These are phyloP conservation scores for Ciconia boyciana DNA, from an alignment of 2,113 vertebrate genomes.

Conservation along the genomic window DNA sequence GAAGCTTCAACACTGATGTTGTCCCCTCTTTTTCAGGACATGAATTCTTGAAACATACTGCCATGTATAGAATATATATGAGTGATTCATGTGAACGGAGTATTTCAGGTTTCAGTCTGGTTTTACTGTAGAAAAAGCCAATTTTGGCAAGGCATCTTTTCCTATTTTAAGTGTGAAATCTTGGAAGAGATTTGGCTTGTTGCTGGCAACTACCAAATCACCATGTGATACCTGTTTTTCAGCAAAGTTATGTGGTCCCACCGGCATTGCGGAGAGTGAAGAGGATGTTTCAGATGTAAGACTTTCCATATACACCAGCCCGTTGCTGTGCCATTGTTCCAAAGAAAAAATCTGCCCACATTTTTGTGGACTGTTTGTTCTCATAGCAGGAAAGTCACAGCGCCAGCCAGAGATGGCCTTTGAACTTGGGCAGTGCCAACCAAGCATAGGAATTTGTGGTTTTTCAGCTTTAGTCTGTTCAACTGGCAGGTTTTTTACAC, in stretches of 20 bases:
- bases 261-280: background rate
- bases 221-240: conserved; percentile 62
- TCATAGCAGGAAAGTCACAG: background rate
- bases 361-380: background rate
- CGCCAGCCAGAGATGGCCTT: background rate
- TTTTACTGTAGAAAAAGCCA: background rate
- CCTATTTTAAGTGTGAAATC: background rate
- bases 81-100: background rate
- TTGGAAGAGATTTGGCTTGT: background rate
- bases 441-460: background rate
- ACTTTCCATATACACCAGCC: conserved; percentile 6
- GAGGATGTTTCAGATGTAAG: background rate
- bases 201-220: background rate
- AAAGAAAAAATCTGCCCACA: background rate
- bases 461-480: background rate
- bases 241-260: conserved; percentile 2
- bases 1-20: background rate
- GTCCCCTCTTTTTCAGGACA: background rate
- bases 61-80: background rate
- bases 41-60: background rate
- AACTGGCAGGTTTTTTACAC: background rate
- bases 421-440: background rate
- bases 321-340: background rate
- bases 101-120: background rate
- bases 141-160: background rate